Evolutionary conservation across 2,888 invertebrate genomes (phyloP).

Genomic region (Stictocephala bisonia): DNA sequence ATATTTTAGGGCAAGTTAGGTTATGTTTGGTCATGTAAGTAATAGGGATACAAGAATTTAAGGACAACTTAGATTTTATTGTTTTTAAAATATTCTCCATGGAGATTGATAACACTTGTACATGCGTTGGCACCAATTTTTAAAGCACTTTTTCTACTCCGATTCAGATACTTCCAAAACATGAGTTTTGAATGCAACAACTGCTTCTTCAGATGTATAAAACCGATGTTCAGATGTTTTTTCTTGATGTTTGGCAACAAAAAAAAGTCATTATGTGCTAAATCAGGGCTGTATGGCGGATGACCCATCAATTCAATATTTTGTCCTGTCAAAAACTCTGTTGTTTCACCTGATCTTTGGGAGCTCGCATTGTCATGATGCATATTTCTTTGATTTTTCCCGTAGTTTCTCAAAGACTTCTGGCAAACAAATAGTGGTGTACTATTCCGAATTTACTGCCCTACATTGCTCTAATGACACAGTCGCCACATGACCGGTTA

Average conservation of each 20-base stretch:
- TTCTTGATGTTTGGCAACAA: too few relatives aligned
- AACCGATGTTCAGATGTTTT: conserved; percentile 8
- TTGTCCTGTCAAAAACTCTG: conserved; percentile 11
- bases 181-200: conserved; percentile 22
- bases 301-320: conserved; percentile 13
- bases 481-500: conserved; percentile 8
- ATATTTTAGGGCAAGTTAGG: too few relatives aligned
- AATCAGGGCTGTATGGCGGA: conserved; percentile 27
- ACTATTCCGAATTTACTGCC: conserved; percentile 15
- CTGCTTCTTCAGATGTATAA: conserved; percentile 30
- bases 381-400: conserved; percentile 3
- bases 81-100: conserved; percentile 38
- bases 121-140: conserved; percentile 7
- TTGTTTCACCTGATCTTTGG: neutral
- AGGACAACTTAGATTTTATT: conserved; percentile 35
- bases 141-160: conserved; percentile 13
- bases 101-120: conserved; percentile 24
- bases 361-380: conserved; percentile 31
- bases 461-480: neutral
- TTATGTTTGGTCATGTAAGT: too few relatives aligned
- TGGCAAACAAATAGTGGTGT: conserved; percentile 40
- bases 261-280: conserved; percentile 34
- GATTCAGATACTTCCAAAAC: neutral
- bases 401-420: neutral
- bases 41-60: conserved; percentile 22